These are phyloP conservation scores for Boulengeromyrus knoepffleri DNA, from an alignment of 2,113 vertebrate genomes.

Conservation along the genomic window DNA sequence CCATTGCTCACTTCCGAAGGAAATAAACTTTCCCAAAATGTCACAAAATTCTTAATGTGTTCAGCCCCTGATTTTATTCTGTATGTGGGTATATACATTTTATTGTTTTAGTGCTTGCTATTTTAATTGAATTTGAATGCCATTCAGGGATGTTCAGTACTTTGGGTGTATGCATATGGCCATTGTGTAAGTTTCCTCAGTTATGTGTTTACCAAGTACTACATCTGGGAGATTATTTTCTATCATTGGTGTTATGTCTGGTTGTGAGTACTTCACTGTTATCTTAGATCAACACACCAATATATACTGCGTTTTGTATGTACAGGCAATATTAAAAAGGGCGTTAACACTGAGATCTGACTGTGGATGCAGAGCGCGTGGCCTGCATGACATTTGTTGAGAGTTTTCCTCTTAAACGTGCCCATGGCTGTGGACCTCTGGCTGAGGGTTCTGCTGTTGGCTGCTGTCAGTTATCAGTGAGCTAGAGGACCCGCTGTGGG, in stretches of 20 bases:
- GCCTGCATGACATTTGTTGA: not conserved
- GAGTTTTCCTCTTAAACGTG: not conserved
- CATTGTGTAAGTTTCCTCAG: not conserved
- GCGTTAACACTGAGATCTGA: not conserved
- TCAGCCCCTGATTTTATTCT: not conserved
- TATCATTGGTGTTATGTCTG: not conserved
- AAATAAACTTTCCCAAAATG: not conserved
- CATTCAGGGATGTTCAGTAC: not conserved
- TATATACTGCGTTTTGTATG: not conserved
- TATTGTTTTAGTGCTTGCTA: not conserved
- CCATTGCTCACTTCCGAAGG: not conserved
- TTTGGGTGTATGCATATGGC: not conserved
- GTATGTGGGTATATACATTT: not conserved
- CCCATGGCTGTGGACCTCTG: not conserved
- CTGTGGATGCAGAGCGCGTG: not conserved
- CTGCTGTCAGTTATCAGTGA: not conserved
- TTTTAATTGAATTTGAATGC: not conserved
- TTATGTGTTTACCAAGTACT: not conserved
- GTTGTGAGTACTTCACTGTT: not conserved
- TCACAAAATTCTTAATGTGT: not conserved
- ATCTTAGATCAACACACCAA: not conserved
- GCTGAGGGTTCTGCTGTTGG: not conserved
- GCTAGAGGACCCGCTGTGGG: not conserved
- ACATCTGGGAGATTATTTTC: not conserved
- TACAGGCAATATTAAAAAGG: not conserved